A percentile compares a stretch with the other conserved stretches of the same genome.
Conservation (phyloP, 1,140 invertebrate species). For the Saccostrea echinata region DNA sequence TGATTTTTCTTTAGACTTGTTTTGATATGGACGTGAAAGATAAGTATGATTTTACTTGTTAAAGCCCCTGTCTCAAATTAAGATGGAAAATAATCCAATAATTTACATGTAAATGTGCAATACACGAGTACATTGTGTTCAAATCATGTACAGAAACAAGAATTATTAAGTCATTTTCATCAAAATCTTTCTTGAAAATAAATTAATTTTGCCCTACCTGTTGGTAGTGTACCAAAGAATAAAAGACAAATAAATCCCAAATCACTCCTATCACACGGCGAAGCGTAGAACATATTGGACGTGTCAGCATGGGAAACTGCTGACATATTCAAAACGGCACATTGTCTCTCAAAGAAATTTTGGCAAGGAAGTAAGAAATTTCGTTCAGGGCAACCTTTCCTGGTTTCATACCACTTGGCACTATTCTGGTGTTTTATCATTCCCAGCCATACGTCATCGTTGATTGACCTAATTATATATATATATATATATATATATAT, state of each 20-base stretch:
- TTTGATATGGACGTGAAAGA: no score
- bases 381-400: neutral
- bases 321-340: neutral
- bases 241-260: neutral
- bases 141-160: no score
- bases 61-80: no score
- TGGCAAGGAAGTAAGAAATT: neutral
- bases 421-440: neutral
- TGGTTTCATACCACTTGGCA: neutral
- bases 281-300: neutral
- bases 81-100: no score
- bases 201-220: neutral
- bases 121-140: no score
- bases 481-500: no score
- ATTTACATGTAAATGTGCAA: no score
- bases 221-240: neutral
- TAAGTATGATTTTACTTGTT: no score
- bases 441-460: neutral
- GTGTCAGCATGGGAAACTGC: neutral
- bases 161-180: no score
- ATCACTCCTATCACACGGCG: neutral
- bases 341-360: neutral
- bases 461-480: no score
- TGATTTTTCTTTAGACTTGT: no score
- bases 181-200: no score